These are phyloP conservation scores for Pseudoips prasinana DNA, from an alignment of 2,888 invertebrate genomes.

Conservation along the genomic window DNA sequence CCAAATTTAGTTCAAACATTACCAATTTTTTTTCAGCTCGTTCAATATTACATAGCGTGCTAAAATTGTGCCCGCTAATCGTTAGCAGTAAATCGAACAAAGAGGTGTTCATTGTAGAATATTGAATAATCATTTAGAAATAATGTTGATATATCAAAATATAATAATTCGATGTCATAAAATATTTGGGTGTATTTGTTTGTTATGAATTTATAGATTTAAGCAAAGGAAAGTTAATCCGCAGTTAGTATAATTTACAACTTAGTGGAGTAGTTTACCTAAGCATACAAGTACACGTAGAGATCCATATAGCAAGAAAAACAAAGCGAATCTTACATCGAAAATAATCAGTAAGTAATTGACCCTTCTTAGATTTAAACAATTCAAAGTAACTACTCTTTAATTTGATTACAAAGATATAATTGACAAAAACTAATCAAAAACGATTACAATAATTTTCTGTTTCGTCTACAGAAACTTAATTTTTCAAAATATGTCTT, in stretches of 20 bases:
- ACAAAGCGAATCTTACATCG: conserved; percentile 58
- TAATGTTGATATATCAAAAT: conserved; percentile 9
- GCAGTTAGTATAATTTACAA: conserved; percentile 20
- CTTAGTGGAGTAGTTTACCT: conserved; percentile 15
- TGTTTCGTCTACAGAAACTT: conserved; percentile 60
- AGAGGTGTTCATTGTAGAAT: conserved; percentile 3
- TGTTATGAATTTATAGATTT: conserved; percentile 14
- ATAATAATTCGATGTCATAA: conserved; percentile 5
- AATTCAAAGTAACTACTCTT: conserved; percentile 73
- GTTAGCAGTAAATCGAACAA: conserved; percentile 9
- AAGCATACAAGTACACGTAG: neutral
- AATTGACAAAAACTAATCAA: conserved; percentile 80
- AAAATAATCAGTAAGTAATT: conserved; percentile 75
- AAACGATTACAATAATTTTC: conserved; percentile 59
- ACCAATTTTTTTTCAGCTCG: conserved; percentile 7
- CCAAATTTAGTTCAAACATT: conserved; percentile 11
- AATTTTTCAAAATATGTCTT: conserved; percentile 50
- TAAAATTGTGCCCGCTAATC: conserved; percentile 5
- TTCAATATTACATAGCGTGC: conserved; percentile 9
- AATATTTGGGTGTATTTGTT: conserved; percentile 12
- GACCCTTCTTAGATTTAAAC: conserved; percentile 78
- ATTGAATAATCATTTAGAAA: conserved; percentile 10
- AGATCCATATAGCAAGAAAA: conserved; percentile 34
- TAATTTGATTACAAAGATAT: conserved; percentile 71
- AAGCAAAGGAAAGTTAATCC: conserved; percentile 12